Evolutionary conservation across 2,113 vertebrate genomes (phyloP), one percentile per base, ranked within the genome.

Genomic region (Propithecus coquereli): DNA sequence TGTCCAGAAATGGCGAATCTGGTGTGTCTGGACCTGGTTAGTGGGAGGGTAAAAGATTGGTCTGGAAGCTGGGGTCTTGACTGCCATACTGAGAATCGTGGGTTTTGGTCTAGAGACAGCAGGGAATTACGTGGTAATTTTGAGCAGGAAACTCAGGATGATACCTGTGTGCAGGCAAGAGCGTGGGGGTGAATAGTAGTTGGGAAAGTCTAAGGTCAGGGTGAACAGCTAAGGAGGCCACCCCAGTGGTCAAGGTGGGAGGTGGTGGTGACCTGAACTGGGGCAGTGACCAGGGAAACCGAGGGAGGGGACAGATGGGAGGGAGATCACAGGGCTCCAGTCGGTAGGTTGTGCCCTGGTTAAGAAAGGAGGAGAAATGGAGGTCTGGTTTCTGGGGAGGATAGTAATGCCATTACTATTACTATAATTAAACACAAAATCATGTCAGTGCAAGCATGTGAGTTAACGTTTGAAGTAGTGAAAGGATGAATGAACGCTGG

Each of bases 311-410:
- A 11, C 59, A 13, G 2, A 45, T 30, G 50, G 61, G 22, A 61
- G 27, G 32, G 30, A 52, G n/a, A 32, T 61, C 30, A 10, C 5
- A 12, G 52, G 61, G 37, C 11, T 10, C 10, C 20, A 20, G 5
- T 30, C 45, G 37, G 0, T 11, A 52, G 34, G 34, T 9, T 23
- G 0, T 82, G 59, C 77, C n/a, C 61, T 63, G 52, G 34, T 50
- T 77, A 50, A 87, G 50, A 68, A 74, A 50, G 6, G 37, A 25
- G 43, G 16, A 25, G 50, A 32, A 34, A 50, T 23, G 9, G 1
- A 40, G 18, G 25, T 47, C 83, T 74, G 3, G 14, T 34, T 40
- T 87, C 90, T 87, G 57, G 37, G 57, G 47, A 82, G 57, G n/a
- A 37, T 0, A 20, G 13, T 14, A 12, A 59, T 27, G 14, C 37